A percentile compares a stretch with the other conserved stretches of the same genome.
phyloP scores from a whole-genome alignment of 1,140 invertebrate species.

The Akabosia matsudoensis region DNA sequence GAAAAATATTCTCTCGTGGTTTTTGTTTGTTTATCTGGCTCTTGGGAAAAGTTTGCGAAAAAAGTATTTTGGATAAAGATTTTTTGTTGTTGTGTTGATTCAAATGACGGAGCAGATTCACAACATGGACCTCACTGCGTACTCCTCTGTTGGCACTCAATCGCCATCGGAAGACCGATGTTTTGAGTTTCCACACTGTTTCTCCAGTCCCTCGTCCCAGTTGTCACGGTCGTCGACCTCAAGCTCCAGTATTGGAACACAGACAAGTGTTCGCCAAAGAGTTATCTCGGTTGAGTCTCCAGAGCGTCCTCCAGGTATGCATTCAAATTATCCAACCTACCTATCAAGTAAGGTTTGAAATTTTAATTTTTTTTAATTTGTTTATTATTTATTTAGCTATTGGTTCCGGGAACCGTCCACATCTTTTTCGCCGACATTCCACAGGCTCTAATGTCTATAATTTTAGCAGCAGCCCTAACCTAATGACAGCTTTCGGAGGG shows the following conservation, averaged over 20 bases:
- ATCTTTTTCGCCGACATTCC: neutral
- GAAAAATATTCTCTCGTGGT: no score
- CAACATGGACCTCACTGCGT: neutral
- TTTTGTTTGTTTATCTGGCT: no score
- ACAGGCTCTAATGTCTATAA: neutral
- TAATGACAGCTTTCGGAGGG: neutral
- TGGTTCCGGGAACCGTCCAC: neutral
- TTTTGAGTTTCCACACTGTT: neutral
- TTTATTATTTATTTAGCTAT: neutral
- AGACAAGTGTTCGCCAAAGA: neutral
- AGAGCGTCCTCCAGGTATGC: no score
- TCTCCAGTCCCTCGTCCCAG: neutral
- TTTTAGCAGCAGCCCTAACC: neutral
- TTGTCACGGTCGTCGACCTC: neutral
- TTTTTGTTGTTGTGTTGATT: no score
- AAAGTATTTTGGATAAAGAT: no score
- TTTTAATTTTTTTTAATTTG: no score
- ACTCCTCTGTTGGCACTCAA: conserved; percentile 25
- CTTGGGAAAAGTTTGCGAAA: no score
- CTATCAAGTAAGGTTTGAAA: no score
- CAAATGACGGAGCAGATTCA: no score
- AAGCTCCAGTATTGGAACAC: neutral
- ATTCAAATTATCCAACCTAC: no score
- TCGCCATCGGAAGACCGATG: conserved; percentile 21
- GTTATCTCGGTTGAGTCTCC: neutral